Conservation (phyloP, 2,797 vertebrate species). For the Furcifer pardalis region DNA sequence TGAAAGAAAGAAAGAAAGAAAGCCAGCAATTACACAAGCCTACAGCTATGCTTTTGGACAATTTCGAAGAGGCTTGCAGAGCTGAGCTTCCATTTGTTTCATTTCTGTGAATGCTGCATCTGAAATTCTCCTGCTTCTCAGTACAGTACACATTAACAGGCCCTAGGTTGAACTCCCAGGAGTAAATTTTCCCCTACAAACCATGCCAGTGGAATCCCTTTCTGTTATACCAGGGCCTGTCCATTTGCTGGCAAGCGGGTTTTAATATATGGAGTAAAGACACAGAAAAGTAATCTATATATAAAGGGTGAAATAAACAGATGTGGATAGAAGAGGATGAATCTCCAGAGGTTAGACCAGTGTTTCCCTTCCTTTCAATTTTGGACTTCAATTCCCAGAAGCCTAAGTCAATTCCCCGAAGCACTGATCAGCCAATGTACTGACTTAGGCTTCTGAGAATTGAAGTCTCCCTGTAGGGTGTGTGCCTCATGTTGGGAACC, state of each 20-base stretch:
- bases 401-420: no score
- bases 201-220: not conserved
- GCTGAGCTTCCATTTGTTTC: not conserved
- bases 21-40: slow-evolving; percentile 66
- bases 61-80: not conserved
- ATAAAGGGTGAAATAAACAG: slow-evolving; percentile 39
- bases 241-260: not conserved
- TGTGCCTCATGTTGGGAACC: no score
- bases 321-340: slow-evolving; percentile 20
- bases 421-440: no score
- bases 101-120: slow-evolving; percentile 61
- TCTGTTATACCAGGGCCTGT: not conserved
- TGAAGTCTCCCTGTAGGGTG: no score
- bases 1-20: slow-evolving; percentile 40
- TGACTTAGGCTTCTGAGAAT: no score
- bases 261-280: slow-evolving; percentile 43
- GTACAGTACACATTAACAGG: slow-evolving; percentile 59
- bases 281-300: slow-evolving; percentile 32
- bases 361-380: no score
- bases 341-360: slow-evolving; percentile 48
- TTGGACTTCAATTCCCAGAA: no score
- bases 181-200: not conserved
- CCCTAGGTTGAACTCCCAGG: slow-evolving; percentile 49
- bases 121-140: slow-evolving; percentile 51
- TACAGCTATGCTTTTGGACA: not conserved